These are phyloP conservation scores for Euleptes europaea DNA, from an alignment of 2,113 vertebrate genomes.

Conservation along the genomic window DNA sequence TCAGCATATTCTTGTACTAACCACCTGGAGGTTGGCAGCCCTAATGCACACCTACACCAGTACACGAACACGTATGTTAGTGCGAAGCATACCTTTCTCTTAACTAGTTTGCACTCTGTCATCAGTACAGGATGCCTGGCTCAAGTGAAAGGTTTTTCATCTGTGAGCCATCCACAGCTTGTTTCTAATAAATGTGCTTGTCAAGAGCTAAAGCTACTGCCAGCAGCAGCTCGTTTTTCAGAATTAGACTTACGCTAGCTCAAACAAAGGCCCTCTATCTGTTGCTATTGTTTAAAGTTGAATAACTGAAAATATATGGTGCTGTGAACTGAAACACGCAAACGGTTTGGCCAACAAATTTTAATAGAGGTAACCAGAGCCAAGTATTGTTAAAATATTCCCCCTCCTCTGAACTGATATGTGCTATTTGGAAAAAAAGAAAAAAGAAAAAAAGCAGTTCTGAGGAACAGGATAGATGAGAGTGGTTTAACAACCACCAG, in stretches of 20 bases:
- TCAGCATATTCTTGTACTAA: too few species aligned
- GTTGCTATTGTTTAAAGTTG: background rate
- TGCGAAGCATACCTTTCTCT: too few species aligned
- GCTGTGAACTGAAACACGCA: slow-evolving; percentile 6
- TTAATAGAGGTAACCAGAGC: background rate
- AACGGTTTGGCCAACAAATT: background rate
- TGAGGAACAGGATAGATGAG: background rate
- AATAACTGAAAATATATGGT: slow-evolving; percentile 1
- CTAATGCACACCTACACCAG: too few species aligned
- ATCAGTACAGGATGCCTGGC: background rate
- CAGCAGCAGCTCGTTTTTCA: slow-evolving; percentile 1
- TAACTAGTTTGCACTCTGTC: too few species aligned
- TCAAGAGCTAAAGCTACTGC: background rate
- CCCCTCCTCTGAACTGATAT: background rate
- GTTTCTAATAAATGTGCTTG: slow-evolving; percentile 2
- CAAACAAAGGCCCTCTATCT: background rate
- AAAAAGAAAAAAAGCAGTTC: background rate
- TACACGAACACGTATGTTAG: too few species aligned
- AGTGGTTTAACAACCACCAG: background rate
- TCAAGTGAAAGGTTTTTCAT: background rate
- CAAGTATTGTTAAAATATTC: background rate
- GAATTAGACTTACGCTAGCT: background rate
- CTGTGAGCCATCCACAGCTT: background rate
- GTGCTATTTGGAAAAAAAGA: background rate
- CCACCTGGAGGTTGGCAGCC: too few species aligned